phyloP scores from a whole-genome alignment of 1,140 invertebrate genomes.

The Brachystomella parvula region DNA sequence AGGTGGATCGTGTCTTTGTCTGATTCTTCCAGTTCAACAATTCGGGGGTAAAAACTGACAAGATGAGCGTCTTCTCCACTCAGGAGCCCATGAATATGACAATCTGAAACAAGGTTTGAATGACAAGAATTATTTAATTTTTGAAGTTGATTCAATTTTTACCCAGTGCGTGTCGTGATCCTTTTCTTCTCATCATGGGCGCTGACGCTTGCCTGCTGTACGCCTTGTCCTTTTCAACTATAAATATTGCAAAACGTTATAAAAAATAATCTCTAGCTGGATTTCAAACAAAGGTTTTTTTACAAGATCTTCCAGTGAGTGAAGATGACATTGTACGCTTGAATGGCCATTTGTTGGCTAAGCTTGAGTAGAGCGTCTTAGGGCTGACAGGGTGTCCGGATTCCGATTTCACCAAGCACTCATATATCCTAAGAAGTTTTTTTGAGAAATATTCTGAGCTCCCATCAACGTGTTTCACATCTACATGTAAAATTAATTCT shows the following conservation, averaged over 20 bases:
- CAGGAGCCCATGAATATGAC: conserved; percentile 59
- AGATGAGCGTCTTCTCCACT: conserved; percentile 61
- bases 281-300: background rate
- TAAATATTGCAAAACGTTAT: conserved; percentile 1
- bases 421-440: conserved; percentile 80
- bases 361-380: conserved; percentile 80
- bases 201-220: conserved; percentile 82
- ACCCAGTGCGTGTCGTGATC: conserved; percentile 79
- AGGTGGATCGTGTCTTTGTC: conserved; percentile 93
- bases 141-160: conserved; percentile 45
- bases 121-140: background rate
- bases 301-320: conserved; percentile 44
- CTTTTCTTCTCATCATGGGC: conserved; percentile 81
- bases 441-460: conserved; percentile 79
- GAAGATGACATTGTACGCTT: conserved; percentile 87
- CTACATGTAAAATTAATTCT: conserved; percentile 45
- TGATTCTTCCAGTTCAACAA: conserved; percentile 86
- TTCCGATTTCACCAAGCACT: conserved; percentile 64
- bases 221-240: conserved; percentile 75
- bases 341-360: conserved; percentile 89
- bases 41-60: conserved; percentile 60
- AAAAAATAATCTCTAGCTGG: background rate
- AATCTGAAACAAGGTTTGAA: conserved; percentile 52
- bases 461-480: conserved; percentile 79
- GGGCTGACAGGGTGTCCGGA: conserved; percentile 45